Evolutionary conservation across 2,888 invertebrate species (phyloP).

Genomic region (Campoplex nolae): DNA sequence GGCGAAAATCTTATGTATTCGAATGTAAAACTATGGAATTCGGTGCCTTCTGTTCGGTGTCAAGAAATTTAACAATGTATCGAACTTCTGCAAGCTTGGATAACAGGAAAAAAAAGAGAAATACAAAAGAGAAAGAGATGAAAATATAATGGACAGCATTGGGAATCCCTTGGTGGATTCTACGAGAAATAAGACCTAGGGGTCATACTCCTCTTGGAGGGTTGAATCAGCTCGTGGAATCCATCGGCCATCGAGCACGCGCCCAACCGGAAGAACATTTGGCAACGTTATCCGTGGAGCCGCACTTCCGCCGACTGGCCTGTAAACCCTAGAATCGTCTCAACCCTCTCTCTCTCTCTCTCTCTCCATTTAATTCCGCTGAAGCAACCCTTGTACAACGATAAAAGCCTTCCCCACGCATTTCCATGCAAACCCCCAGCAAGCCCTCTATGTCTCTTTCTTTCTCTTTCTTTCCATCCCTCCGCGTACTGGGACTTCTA

Average conservation of each 20-base stretch:
- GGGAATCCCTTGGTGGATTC: slow-evolving; percentile 6
- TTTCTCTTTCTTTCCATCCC: background rate
- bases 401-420: slow-evolving; percentile 39
- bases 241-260: slow-evolving; percentile 69
- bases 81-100: background rate
- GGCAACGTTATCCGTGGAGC: slow-evolving; percentile 62
- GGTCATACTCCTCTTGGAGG: slow-evolving; percentile 19
- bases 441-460: slow-evolving; percentile 33
- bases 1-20: background rate
- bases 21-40: background rate
- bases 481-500: slow-evolving; percentile 32
- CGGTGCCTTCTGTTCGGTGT: background rate
- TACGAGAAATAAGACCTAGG: slow-evolving; percentile 31
- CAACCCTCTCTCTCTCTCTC: slow-evolving; percentile 12
- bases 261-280: slow-evolving; percentile 69
- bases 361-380: slow-evolving; percentile 1
- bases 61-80: background rate
- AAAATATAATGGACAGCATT: slow-evolving; percentile 11
- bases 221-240: slow-evolving; percentile 44
- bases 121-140: background rate
- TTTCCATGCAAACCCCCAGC: slow-evolving; percentile 44
- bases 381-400: slow-evolving; percentile 42
- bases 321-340: slow-evolving; percentile 49
- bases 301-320: slow-evolving; percentile 64
- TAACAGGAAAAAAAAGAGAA: background rate